Conservation (phyloP, 2,888 invertebrate genomes). For the Gari tellinella region DNA sequence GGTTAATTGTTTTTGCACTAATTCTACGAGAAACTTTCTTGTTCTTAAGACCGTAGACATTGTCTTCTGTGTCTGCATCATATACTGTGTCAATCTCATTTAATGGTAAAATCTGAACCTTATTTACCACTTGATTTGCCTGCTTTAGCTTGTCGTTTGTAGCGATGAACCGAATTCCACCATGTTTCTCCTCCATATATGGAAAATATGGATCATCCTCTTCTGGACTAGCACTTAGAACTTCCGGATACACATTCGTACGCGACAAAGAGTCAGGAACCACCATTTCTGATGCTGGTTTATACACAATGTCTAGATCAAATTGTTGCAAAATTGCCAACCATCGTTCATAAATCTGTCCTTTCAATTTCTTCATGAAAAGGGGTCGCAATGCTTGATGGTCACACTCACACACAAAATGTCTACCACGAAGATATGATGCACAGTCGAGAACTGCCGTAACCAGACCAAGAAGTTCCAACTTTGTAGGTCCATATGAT, state of each 20-base stretch:
- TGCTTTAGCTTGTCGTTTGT: not conserved
- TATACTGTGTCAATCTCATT: not conserved
- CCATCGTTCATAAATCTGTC: conserved; percentile 50
- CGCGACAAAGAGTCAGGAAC: conserved; percentile 26
- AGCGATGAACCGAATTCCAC: not conserved
- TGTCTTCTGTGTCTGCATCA: conserved; percentile 21
- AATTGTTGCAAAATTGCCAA: conserved; percentile 52
- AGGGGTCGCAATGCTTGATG: conserved; percentile 33
- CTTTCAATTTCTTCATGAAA: conserved; percentile 38
- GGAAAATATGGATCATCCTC: conserved; percentile 36
- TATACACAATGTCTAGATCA: conserved; percentile 42
- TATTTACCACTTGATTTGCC: not conserved
- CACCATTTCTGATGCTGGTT: conserved; percentile 36
- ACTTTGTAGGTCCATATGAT: conserved; percentile 49
- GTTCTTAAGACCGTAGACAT: too few relatives aligned
- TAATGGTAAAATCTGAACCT: not conserved
- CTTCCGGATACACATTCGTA: not conserved
- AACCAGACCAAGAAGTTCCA: conserved; percentile 48
- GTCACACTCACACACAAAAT: conserved; percentile 49
- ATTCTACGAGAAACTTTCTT: too few relatives aligned
- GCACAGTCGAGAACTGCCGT: conserved; percentile 49
- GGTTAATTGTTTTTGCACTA: too few relatives aligned
- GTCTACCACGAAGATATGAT: conserved; percentile 36
- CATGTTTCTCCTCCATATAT: conserved; percentile 29
- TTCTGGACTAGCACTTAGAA: conserved; percentile 16